Evolutionary conservation across 2,888 invertebrate genomes (phyloP).

Genomic region (Nephrotoma guestfalica): DNA sequence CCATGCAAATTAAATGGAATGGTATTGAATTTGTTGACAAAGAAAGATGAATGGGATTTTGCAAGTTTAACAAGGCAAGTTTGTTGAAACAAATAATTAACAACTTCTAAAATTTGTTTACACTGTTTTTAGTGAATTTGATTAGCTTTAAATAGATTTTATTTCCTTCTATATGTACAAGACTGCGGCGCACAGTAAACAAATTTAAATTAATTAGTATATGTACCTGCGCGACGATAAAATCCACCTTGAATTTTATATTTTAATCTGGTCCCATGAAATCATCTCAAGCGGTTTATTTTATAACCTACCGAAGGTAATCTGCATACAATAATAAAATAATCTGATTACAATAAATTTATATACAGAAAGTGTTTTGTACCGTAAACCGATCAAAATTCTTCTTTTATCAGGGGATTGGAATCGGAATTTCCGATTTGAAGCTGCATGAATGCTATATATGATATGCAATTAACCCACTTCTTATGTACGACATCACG

Average conservation of each 20-base stretch:
- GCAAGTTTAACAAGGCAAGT: too few relatives aligned
- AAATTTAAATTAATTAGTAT: too few relatives aligned
- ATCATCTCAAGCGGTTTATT: neutral
- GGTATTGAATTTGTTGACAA: too few relatives aligned
- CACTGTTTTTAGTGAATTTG: too few relatives aligned
- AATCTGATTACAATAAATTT: neutral
- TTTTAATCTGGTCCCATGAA: neutral
- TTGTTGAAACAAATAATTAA: too few relatives aligned
- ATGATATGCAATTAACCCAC: neutral
- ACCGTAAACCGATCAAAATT: neutral
- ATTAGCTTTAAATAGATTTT: too few relatives aligned
- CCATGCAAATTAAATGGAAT: too few relatives aligned
- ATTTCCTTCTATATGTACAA: too few relatives aligned
- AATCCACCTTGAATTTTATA: neutral
- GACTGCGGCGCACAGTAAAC: too few relatives aligned
- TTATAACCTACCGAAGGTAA: neutral
- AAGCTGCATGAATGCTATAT: neutral
- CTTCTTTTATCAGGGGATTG: neutral
- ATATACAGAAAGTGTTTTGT: neutral
- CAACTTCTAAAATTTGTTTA: too few relatives aligned
- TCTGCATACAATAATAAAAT: neutral
- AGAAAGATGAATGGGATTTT: too few relatives aligned
- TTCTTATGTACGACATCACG: neutral
- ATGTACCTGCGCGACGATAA: too few relatives aligned
- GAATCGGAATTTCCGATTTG: neutral